Evolutionary conservation across 37 sponge, comb jelly and placozoan genomes (phyloP), one percentile per base, ranked within the genome.

Genomic region (Cladorhizidae sp.): DNA sequence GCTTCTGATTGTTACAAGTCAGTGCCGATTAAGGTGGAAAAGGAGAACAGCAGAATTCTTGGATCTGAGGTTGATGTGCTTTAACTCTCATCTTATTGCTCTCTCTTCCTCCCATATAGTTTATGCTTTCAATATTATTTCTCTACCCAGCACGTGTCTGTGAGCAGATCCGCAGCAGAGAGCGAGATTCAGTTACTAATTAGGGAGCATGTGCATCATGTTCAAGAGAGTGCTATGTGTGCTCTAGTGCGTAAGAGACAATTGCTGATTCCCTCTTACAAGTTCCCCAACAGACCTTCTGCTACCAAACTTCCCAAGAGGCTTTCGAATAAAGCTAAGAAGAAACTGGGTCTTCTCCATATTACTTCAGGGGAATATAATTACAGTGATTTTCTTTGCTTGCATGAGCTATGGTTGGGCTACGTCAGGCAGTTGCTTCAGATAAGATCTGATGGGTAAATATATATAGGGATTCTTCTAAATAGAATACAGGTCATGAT

Each of bases 341-440:
- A 70, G 23, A n/a, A 63, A 54, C 22, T 88, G 67, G 74, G 74
- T 32, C 51, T 88, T 1, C 74, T 78, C 37, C 65, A 82, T 1
- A 82, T 93, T 2, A 78, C 88, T 14, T 79, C 84, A 51, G 82
- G 80, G 55, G 65, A 88, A 26, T 89, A 88, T 33, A 82, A 69
- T 86, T 92, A 38, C 26, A 64, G 70, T 5, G 37, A 85, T 51
- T 94, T 83, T 52, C 54, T 85, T 18, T 84, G 89, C 1, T 83
- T 95, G 7, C 93, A 95, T 67, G 62, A 81, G 11, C 80, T 95
- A 17, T 95, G 95, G 95, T 35, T 35, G 2, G 43, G 67, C 26
- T 95, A 95, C 67, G 82, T 95, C 76, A 54, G 57, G 12, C 92
- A 95, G 67, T 68, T 95, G 57, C 76, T 95, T 11, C 81, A 85